Evolutionary conservation across 2,113 vertebrate genomes (phyloP), one percentile per base, ranked within the genome.

Genomic region (Recurvirostra avosetta): DNA sequence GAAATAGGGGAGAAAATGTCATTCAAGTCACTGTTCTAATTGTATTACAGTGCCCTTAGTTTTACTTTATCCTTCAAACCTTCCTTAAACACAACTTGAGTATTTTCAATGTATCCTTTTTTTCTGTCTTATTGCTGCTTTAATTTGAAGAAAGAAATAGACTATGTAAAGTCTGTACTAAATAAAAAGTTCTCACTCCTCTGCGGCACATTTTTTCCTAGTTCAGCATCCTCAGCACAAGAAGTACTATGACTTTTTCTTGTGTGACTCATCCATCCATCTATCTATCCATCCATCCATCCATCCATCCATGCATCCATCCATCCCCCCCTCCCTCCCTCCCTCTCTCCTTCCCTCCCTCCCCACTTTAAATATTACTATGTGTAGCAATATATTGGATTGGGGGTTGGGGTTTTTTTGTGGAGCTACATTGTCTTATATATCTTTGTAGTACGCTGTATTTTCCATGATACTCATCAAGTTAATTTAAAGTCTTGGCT

Each of bases 391-490:
- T 21, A n/a, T 9, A 79, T 10, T 49, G 20, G 20, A 13, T 73
- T 75, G 2, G 12, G 16, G 5, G 3, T 21, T 72, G 26, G 16
- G 20, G 0, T 0, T 19, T 22, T 70, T 77, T 56, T 61, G 23
- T 27, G 32, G 12, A 50, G 58, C 47, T 67, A 15, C 32, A 32
- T 43, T 56, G 30, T 11, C 45, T 62, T 27, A 32, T 9, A 5
- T 11, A 40, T 16, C 15, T 56, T 40, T 43, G 27, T 12, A n/a
- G 32, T 41, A 56, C 27, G 29, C 19, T 34, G 0, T n/a, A 34
- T 45, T 62, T 73, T 81, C 26, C 14, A 16, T 23, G 4, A 58
- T 18, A 79, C 4, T 32, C 8, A 45, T 29, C 38, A 84, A 55
- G 12, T 16, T 21, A 56, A 73, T 72, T 76, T 82, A 16, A 65